A percentile compares a stretch with the other conserved stretches of the same genome.
Evolutionary conservation across 64 coral and sea anemone genomes (phyloP).

Genomic region (Porites australiensis): DNA sequence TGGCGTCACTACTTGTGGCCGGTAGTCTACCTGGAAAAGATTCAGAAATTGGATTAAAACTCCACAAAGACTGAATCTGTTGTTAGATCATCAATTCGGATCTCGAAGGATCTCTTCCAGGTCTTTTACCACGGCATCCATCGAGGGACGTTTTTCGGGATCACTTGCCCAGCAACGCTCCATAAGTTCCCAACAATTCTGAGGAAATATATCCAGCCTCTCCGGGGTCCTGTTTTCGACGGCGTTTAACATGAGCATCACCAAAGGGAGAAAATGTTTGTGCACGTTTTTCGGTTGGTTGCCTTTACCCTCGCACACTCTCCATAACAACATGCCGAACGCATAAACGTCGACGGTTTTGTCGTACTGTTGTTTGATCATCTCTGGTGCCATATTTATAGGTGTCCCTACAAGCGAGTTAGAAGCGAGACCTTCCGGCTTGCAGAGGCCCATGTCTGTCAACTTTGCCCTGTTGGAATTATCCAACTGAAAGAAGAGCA

Average conservation of each 20-base stretch:
- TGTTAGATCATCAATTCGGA: no score
- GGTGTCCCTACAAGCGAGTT: slow-evolving; percentile 74
- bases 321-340: slow-evolving; percentile 72
- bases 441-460: slow-evolving; percentile 77
- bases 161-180: slow-evolving; percentile 64
- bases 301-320: slow-evolving; percentile 71
- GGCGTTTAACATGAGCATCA: slow-evolving; percentile 70
- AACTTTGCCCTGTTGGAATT: slow-evolving; percentile 45
- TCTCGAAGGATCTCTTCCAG: slow-evolving; percentile 53
- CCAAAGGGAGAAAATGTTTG: slow-evolving; percentile 37
- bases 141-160: slow-evolving; percentile 41
- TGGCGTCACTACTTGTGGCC: no score
- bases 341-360: slow-evolving; percentile 80
- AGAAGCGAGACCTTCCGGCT: slow-evolving; percentile 42
- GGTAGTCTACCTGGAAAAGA: no score
- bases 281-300: slow-evolving; percentile 64
- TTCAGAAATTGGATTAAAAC: no score
- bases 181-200: slow-evolving; percentile 70
- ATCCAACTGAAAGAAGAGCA: slow-evolving; percentile 37
- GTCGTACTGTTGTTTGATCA: slow-evolving; percentile 50
- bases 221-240: slow-evolving; percentile 67
- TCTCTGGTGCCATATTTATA: slow-evolving; percentile 70
- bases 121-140: slow-evolving; percentile 32
- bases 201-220: slow-evolving; percentile 42
- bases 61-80: no score